Evolutionary conservation across 2,888 invertebrate genomes (phyloP).

Genomic region (Osedax fenrisi): DNA sequence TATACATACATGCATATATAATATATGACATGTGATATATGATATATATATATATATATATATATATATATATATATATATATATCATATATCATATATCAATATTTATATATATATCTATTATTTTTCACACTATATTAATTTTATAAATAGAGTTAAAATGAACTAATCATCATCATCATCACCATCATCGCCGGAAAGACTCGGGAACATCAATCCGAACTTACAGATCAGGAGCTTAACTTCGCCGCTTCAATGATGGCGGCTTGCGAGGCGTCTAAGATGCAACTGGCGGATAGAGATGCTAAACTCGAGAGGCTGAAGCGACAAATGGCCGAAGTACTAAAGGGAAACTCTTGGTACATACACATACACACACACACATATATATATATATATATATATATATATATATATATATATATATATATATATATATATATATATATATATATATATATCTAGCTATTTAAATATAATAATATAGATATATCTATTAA

Average conservation of each 20-base stretch:
- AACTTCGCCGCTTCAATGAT: conserved; percentile 19
- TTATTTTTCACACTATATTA: no score
- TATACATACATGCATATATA: no score
- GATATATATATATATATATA: no score
- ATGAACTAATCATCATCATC: no score
- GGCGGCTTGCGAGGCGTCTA: background rate
- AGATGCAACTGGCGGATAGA: conserved; percentile 39
- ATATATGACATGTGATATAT: no score
- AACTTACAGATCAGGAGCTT: no score
- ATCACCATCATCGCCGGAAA: no score
- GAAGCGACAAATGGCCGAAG: conserved; percentile 49
- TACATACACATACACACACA: conserved; percentile 30
- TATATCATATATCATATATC: no score
- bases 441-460: background rate
- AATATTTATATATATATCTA: no score
- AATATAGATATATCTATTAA: background rate
- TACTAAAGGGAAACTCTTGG: conserved; percentile 49
- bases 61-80: no score
- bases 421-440: background rate
- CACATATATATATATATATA: background rate
- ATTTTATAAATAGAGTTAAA: no score
- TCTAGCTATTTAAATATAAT: background rate
- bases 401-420: background rate
- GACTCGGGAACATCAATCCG: no score
- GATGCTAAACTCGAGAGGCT: conserved; percentile 45